Evolutionary conservation across 2,113 vertebrate species (phyloP), one percentile per base, ranked within the genome.

Genomic region (Capricornis sumatraensis): DNA sequence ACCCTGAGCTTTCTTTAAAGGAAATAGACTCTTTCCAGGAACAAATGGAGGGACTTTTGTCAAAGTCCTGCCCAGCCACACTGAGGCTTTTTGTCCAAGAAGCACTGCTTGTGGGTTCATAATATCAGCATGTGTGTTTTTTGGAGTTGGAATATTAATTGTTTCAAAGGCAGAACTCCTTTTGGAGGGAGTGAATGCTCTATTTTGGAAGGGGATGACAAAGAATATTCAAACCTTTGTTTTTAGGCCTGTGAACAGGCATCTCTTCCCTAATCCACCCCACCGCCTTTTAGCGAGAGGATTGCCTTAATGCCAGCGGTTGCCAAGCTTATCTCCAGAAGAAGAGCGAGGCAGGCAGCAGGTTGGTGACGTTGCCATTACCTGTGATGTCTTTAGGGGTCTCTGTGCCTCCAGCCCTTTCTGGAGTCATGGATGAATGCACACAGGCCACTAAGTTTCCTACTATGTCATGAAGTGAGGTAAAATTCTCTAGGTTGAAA

Each of bases 401-500:
- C 97, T 98, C 99, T 98, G 96, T 98, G 98, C 98, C 99, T 95
- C 99, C 99, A 97, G 99, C 98, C 97, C 97, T 96, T 78, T 97
- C 98, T 98, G 98, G 96, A 91, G 98, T 98, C 98, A 99, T 98
- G 64, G 99, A 99, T 45, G 98, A 98, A 43, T 43, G 99, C 98
- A 99, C 95, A 98, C 98, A 98, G 10, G 98, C 98, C 97, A 99
- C 99, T 99, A 99, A 99, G 96, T 99, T 99, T 97, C 99, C 99
- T 90, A 99, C 99, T 98, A 99, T 98, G 98, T 97, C 98, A 21
- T 98, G 98, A 95, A 99, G 99, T 57, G 99, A 90, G 9, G 98
- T 98, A 95, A 99, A 99, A 98, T 99, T 99, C 97, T 99, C 99
- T 99, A 99, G 99, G 98, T 98, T 99, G 99, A 99, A 99, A 92